Conservation (phyloP, 1,140 invertebrate species). For the Andricus grossulariae region DNA sequence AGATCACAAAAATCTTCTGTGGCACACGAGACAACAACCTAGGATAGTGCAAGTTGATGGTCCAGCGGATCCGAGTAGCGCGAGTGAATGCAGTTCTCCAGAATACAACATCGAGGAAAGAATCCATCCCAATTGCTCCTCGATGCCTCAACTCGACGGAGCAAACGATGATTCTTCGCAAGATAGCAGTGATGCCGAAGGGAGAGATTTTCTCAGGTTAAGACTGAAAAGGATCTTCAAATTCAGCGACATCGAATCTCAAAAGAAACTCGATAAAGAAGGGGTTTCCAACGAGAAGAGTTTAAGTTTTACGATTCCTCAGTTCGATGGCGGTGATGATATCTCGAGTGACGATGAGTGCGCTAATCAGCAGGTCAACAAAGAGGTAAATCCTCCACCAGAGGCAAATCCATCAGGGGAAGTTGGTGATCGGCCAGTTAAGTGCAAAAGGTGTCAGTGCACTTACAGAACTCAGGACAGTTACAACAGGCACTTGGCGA, state of each 20-base stretch:
- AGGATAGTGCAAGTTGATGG: constrained; percentile 80
- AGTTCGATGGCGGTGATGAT: constrained; percentile 86
- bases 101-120: constrained; percentile 67
- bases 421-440: constrained; percentile 83
- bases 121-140: constrained; percentile 42
- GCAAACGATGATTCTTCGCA: constrained; percentile 60
- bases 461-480: constrained; percentile 92
- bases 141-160: constrained; percentile 65
- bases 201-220: background rate
- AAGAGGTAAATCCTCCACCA: constrained; percentile 61
- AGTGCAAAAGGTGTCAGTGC: constrained; percentile 90
- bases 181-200: constrained; percentile 45
- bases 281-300: background rate
- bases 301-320: constrained; percentile 75
- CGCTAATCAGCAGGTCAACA: constrained; percentile 55
- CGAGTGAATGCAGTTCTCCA: constrained; percentile 70
- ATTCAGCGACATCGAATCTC: constrained; percentile 55
- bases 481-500: constrained; percentile 87
- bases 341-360: constrained; percentile 76
- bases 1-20: constrained; percentile 69
- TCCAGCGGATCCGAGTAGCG: constrained; percentile 77
- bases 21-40: constrained; percentile 70
- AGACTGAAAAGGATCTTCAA: constrained; percentile 48
- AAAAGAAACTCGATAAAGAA: constrained; percentile 35
- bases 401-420: constrained; percentile 37